Conservation (phyloP, 1,140 invertebrate genomes). For the Cotesia vestalis region DNA sequence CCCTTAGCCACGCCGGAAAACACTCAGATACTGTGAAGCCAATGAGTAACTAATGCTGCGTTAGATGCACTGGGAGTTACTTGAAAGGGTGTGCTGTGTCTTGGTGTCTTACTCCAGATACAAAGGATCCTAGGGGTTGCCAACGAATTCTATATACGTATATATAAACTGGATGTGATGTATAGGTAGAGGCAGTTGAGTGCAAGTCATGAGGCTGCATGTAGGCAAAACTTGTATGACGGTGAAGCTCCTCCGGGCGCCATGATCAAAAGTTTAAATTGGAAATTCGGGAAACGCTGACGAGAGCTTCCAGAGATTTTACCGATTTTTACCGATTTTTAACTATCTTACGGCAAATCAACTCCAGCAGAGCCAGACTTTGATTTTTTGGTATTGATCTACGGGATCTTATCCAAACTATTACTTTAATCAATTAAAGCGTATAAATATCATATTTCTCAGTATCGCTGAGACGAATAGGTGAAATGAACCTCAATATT, state of each 20-base stretch:
- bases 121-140: neutral
- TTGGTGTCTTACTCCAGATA: slow-evolving; percentile 1
- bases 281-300: slow-evolving; percentile 16
- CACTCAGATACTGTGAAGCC: slow-evolving; percentile 2
- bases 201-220: slow-evolving; percentile 18
- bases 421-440: no score
- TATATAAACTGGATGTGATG: neutral
- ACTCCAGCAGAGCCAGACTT: no score
- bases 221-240: slow-evolving; percentile 24
- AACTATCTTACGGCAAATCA: no score
- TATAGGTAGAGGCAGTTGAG: neutral
- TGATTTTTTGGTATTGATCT: no score
- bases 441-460: no score
- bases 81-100: slow-evolving; percentile 3
- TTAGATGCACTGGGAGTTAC: slow-evolving; percentile 2
- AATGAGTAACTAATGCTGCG: slow-evolving; percentile 27
- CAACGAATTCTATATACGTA: neutral
- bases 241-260: slow-evolving; percentile 19
- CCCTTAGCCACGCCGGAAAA: neutral
- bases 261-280: slow-evolving; percentile 32
- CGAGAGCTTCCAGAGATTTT: neutral
- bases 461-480: no score
- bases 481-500: no score
- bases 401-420: no score
- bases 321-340: no score